Conservation (phyloP, 1,140 invertebrate genomes). For the Papilio xuthus region DNA sequence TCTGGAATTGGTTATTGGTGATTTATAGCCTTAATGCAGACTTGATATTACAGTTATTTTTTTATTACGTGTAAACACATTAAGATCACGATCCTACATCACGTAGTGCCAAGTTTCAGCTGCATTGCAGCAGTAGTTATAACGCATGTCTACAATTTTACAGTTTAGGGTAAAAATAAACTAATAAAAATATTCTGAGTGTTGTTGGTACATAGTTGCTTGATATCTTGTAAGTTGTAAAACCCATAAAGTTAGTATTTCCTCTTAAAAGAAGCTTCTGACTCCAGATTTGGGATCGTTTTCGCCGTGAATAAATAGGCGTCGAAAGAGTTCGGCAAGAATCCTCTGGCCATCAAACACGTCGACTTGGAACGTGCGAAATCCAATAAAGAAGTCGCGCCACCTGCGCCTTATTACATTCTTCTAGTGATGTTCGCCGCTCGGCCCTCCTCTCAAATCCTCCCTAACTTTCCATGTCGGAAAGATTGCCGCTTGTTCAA, state of each 20-base stretch:
- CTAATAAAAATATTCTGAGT: not conserved
- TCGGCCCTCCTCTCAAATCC: constrained; percentile 58
- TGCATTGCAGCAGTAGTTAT: not conserved
- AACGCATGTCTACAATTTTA: not conserved
- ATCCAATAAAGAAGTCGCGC: constrained; percentile 79
- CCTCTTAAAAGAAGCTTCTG: not conserved
- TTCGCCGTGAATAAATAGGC: constrained; percentile 60
- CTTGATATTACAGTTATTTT: constrained; percentile 21
- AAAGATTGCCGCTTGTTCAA: constrained; percentile 70
- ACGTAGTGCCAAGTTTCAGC: not conserved
- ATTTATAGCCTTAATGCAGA: constrained; percentile 9
- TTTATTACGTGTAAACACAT: constrained; percentile 1
- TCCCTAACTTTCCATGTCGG: constrained; percentile 66
- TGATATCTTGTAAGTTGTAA: no score
- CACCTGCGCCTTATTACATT: constrained; percentile 81
- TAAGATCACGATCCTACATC: constrained; percentile 5
- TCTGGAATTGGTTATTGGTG: constrained; percentile 26
- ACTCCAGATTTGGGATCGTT: not conserved
- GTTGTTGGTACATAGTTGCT: not conserved
- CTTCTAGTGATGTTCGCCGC: constrained; percentile 67
- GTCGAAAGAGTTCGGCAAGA: constrained; percentile 74
- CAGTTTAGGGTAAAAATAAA: not conserved
- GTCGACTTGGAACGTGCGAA: constrained; percentile 73
- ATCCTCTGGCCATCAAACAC: constrained; percentile 77
- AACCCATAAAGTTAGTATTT: not conserved